Evolutionary conservation across 2,888 invertebrate species (phyloP).

Genomic region (Thymelicus sylvestris): DNA sequence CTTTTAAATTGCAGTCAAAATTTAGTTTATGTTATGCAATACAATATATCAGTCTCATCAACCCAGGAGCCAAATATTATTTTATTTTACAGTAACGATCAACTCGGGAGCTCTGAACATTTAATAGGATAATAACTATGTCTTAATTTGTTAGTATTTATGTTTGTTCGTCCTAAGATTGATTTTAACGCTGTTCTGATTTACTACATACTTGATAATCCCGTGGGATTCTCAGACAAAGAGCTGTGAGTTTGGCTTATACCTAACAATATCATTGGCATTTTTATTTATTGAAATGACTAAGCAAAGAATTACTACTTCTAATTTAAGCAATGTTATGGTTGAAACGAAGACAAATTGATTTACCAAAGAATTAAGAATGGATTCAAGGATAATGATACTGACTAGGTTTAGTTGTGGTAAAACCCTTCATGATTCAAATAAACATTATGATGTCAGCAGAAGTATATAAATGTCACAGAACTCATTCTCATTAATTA

Average conservation of each 20-base stretch:
- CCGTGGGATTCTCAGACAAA: slow-evolving; percentile 50
- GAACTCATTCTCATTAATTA: no score
- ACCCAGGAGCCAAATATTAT: slow-evolving; percentile 31
- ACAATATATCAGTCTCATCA: slow-evolving; percentile 5
- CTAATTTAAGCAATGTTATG: slow-evolving; percentile 22
- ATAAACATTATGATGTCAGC: no score
- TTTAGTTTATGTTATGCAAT: background rate
- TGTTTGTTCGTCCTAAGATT: slow-evolving; percentile 52
- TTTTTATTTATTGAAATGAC: slow-evolving; percentile 18
- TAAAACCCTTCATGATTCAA: no score
- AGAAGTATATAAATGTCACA: no score
- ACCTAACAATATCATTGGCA: slow-evolving; percentile 27
- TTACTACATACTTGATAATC: slow-evolving; percentile 49
- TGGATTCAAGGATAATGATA: no score
- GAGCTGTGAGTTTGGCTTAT: slow-evolving; percentile 33
- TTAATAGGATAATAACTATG: slow-evolving; percentile 51
- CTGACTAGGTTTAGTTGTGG: no score
- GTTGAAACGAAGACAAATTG: background rate
- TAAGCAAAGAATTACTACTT: slow-evolving; percentile 14
- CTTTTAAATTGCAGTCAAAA: no score
- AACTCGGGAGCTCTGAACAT: slow-evolving; percentile 42
- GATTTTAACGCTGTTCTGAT: slow-evolving; percentile 57
- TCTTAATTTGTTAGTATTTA: slow-evolving; percentile 49
- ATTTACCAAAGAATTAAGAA: no score
- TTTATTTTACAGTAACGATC: slow-evolving; percentile 37